These are phyloP conservation scores for Burhinus bistriatus DNA, from an alignment of 2,113 vertebrate genomes.

Conservation along the genomic window DNA sequence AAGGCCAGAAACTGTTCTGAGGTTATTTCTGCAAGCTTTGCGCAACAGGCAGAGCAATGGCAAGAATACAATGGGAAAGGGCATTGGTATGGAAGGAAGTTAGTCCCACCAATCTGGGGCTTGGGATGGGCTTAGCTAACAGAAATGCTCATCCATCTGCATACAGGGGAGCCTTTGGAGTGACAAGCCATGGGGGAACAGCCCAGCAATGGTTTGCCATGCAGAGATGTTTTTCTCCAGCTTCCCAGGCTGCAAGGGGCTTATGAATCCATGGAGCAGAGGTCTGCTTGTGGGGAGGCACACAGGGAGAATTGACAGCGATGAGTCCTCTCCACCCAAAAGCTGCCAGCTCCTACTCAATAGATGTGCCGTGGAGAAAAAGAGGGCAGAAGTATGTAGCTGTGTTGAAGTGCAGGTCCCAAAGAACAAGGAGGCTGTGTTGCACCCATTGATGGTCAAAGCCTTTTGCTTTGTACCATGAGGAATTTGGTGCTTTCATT, in stretches of 20 bases:
- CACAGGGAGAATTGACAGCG: background rate
- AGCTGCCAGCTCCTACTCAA: background rate
- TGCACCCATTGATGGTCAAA: background rate
- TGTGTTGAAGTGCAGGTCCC: background rate
- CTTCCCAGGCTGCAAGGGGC: background rate
- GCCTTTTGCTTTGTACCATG: background rate
- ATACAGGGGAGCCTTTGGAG: background rate
- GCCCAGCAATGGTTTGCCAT: background rate
- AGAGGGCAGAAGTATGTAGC: background rate
- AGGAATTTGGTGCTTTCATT: background rate
- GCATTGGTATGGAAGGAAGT: background rate
- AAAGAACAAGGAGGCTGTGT: background rate
- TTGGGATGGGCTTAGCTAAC: background rate
- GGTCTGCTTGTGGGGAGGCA: background rate
- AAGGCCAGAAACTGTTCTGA: background rate
- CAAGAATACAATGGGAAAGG: background rate
- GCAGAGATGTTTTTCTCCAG: background rate
- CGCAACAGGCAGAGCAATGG: background rate
- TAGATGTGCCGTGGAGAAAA: background rate
- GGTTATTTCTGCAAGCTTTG: conserved; percentile 23
- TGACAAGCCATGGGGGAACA: background rate
- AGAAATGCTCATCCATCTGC: background rate
- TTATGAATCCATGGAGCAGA: background rate
- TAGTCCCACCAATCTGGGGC: background rate
- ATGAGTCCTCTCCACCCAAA: background rate